Percentiles rank a stretch among this genome's conserved stretches.
Evolutionary conservation across 2,888 invertebrate genomes (phyloP).

Genomic region (Clunio marinus): DNA sequence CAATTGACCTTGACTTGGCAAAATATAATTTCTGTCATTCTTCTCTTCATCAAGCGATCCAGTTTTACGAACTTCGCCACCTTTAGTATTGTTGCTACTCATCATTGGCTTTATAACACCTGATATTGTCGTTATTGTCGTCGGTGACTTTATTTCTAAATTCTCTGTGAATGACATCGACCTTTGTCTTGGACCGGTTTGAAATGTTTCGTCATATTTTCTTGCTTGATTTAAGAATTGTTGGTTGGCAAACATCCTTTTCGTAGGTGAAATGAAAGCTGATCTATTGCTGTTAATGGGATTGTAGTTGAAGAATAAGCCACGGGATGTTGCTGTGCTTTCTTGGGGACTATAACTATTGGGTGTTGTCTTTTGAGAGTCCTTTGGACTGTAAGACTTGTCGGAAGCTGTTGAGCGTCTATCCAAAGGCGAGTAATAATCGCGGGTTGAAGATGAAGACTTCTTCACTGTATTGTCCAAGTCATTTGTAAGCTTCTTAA

Average conservation of each 20-base stretch:
- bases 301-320: slow-evolving; percentile 22
- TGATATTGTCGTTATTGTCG: slow-evolving; percentile 43
- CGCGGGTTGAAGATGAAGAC: slow-evolving; percentile 34
- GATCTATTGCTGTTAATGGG: not conserved
- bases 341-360: slow-evolving; percentile 34
- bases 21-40: not conserved
- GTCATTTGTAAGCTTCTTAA: slow-evolving; percentile 29
- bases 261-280: slow-evolving; percentile 40
- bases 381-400: slow-evolving; percentile 27
- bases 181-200: slow-evolving; percentile 47
- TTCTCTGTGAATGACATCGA: slow-evolving; percentile 55
- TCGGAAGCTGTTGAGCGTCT: slow-evolving; percentile 24
- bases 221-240: slow-evolving; percentile 38
- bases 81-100: too few relatives aligned
- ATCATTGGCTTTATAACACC: not conserved
- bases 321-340: not conserved
- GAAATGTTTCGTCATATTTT: slow-evolving; percentile 7
- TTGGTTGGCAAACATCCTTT: slow-evolving; percentile 43
- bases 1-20: slow-evolving; percentile 21
- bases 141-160: slow-evolving; percentile 48
- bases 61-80: slow-evolving; percentile 16
- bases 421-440: slow-evolving; percentile 36
- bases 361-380: slow-evolving; percentile 26
- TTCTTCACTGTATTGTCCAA: slow-evolving; percentile 36
- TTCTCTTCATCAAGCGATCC: slow-evolving; percentile 32